Conservation (phyloP, 2,113 vertebrate species). For the Phasianus colchicus region DNA sequence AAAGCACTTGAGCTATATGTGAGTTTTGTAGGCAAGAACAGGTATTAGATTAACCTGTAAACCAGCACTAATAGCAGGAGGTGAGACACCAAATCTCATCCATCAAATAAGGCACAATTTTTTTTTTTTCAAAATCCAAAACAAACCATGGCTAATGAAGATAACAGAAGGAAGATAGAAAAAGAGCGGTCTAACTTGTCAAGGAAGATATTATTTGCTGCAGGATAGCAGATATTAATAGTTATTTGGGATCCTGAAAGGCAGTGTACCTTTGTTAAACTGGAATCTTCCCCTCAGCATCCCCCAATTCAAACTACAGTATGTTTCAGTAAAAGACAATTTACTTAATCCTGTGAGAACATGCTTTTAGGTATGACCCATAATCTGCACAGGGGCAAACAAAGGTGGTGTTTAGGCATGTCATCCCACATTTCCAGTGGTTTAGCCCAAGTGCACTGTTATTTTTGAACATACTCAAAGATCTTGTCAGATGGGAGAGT, state of each 20-base stretch:
- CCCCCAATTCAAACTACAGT: background rate
- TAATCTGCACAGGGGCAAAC: conserved; percentile 53
- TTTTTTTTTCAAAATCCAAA: conserved; percentile 32
- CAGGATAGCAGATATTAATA: conserved; percentile 67
- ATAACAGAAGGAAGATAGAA: conserved; percentile 49
- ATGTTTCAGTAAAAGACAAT: conserved; percentile 66
- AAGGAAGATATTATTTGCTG: conserved; percentile 61
- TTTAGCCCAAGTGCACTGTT: conserved; percentile 1
- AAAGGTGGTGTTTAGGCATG: background rate
- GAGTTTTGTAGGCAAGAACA: background rate
- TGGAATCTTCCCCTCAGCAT: background rate
- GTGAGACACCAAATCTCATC: background rate
- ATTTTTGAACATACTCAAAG: background rate
- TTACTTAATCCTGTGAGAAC: conserved; percentile 41
- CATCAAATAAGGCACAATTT: conserved; percentile 1
- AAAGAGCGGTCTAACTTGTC: conserved; percentile 53
- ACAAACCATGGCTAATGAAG: conserved; percentile 47
- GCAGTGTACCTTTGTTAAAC: conserved; percentile 47
- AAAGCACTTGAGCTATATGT: background rate
- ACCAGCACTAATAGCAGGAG: conserved; percentile 40
- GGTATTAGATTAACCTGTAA: conserved; percentile 10
- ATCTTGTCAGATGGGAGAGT: conserved; percentile 2
- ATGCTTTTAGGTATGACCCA: conserved; percentile 36
- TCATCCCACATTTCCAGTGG: conserved; percentile 33
- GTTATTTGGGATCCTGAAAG: conserved; percentile 62